phyloP scores from a whole-genome alignment of 2,113 vertebrate species.

The Alectura lathami region DNA sequence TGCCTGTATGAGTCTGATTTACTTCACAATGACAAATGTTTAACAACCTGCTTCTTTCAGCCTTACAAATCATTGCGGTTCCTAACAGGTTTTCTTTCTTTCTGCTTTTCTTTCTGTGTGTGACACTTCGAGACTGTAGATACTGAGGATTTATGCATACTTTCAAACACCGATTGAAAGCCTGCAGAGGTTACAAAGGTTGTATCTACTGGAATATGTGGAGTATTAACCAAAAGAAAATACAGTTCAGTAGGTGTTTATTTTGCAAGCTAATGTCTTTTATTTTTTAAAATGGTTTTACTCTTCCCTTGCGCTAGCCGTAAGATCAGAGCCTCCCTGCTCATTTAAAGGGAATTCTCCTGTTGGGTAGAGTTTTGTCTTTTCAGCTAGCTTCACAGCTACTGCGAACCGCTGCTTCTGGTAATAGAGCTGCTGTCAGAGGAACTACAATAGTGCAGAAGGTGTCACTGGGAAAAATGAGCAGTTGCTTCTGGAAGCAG shows the following conservation, averaged over 20 bases:
- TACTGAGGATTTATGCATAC: not conserved
- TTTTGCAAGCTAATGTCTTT: not conserved
- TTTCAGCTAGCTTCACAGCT: not conserved
- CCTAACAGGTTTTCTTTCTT: constrained; percentile 38
- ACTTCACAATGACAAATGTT: constrained; percentile 2
- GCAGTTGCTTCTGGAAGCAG: not conserved
- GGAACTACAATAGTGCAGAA: not conserved
- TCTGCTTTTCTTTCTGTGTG: not conserved
- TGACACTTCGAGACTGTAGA: not conserved
- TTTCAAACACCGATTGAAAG: not conserved
- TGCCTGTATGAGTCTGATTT: not conserved
- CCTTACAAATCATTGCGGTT: not conserved
- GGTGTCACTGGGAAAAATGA: not conserved
- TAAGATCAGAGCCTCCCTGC: not conserved
- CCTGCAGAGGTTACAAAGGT: not conserved
- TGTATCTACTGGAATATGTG: not conserved
- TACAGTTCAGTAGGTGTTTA: not conserved
- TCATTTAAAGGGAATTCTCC: not conserved
- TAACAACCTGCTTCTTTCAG: constrained; percentile 32
- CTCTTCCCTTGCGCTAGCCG: not conserved
- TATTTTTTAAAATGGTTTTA: not conserved
- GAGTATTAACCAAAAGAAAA: constrained; percentile 26
- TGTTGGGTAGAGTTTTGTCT: not conserved
- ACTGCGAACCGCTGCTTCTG: not conserved
- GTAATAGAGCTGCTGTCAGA: not conserved